Base-by-base conservation (phyloP, 2,113 vertebrate species). In the Lycaon pictus region DNA sequence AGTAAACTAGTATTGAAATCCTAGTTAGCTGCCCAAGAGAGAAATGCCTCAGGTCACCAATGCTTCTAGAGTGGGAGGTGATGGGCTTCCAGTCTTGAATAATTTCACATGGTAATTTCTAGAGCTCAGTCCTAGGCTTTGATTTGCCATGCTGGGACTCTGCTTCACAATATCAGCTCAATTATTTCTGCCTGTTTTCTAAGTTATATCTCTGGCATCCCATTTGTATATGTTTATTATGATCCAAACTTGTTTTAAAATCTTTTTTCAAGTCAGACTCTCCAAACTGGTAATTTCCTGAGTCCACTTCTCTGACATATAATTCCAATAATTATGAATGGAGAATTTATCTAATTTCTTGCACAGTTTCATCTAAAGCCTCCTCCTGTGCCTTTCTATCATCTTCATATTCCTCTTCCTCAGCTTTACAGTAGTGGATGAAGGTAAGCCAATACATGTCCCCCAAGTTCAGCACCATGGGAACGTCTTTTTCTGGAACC, bases 401-500 rank as follows among this genome's bases (percentile, higher is more conserved):
- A 65, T 71, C 3, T 37, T 95, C 55, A 2, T 58, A 16, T 93
- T 67, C 16, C 95, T 97, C 11, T 81, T 94, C 81, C 94, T 89
- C 93, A 99, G 99, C 90, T 99, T 99, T 96, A 94, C 98, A 97
- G 99, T 97, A 43, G 86, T 98, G 53, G 98, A 99, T 71, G 97
- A 99, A 51, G 99, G 98, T 91, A 98, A 92, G 82, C 98, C 98
- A 81, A 90, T 99, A 92, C 98, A 99, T 0, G 98, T 99, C 48
- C 98, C 99, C 71, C 98, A 96, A 71, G 99, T 99, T 96, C 96
- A 99, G 53, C 85, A 98, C 32, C 99, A 99, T 0, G 98, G 98
- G 55, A 99, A 98, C 11, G 92, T 99, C 93, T 98, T 98, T 72
- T 99, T 99, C 95, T 99, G 99, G 99, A 99, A 99, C 55, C 7